Percentiles rank a stretch among this genome's conserved stretches.
These are phyloP conservation scores for Eunapius fragilis DNA, from an alignment of 37 sponge, comb jelly and placozoan species.

Conservation along the genomic window DNA sequence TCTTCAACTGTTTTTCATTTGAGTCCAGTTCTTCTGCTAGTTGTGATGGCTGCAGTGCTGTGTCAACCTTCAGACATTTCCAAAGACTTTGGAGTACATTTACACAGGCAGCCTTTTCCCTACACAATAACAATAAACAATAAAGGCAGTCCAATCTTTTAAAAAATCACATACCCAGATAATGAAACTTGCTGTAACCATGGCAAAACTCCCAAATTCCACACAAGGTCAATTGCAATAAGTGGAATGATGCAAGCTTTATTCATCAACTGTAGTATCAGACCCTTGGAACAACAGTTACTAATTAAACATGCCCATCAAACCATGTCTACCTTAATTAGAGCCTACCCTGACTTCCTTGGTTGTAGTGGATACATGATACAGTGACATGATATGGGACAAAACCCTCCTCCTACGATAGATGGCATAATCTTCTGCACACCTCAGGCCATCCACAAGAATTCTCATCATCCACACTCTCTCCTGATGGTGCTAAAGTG, in stretches of 20 bases:
- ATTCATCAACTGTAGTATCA: conserved; percentile 6
- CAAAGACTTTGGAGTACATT: not conserved
- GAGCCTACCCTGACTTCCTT: conserved; percentile 21
- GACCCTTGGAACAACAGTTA: not conserved
- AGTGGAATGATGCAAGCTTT: conserved; percentile 8
- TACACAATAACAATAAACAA: not conserved
- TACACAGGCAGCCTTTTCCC: not conserved
- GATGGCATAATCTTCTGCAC: conserved; percentile 59
- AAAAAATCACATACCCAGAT: not conserved
- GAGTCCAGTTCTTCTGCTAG: not conserved
- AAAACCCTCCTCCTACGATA: conserved; percentile 52
- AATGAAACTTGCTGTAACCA: conserved; percentile 10
- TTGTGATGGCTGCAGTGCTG: too few species aligned
- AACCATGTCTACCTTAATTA: not conserved
- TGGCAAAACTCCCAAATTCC: conserved; percentile 19
- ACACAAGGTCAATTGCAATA: conserved; percentile 16
- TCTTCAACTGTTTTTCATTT: not conserved
- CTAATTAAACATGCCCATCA: not conserved
- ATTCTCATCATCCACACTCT: conserved; percentile 69
- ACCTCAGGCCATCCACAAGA: conserved; percentile 56
- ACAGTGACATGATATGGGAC: conserved; percentile 44
- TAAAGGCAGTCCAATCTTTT: not conserved
- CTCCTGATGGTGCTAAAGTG: conserved; percentile 38
- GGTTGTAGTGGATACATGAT: not conserved
- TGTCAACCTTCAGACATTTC: not conserved